Evolutionary conservation across 2,113 vertebrate genomes (phyloP), one percentile per base, ranked within the genome.

Genomic region (Cettia cetti): DNA sequence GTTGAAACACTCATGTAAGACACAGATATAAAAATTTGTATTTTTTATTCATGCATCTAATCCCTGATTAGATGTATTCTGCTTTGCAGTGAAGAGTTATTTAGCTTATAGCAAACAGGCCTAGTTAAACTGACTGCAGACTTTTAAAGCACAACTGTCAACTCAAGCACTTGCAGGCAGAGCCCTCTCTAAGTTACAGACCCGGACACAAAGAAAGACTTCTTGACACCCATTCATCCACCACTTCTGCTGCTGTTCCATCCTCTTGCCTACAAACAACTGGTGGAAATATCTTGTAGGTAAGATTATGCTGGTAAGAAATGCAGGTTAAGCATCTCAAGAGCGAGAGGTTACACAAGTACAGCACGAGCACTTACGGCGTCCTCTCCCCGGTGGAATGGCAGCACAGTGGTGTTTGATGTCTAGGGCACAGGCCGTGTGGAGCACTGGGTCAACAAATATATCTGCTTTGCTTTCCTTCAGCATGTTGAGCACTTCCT

Each of bases 381-480:
- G 98, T 45, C 99, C 99, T 70, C 98, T 98, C 70, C 99, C 99
- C 0, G 99, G 99, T 2, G 98, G 99, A 82, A 99, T 99, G 79
- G 99, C 99, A 14, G 99, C 99, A 93, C 99, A 99, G 92, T 99
- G 99, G 95, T 99, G 99, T 82, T 99, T 99, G 92, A 99, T 99
- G 97, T 99, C 99, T 20, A 99, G 98, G 40, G 99, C 99, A 81
- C 99, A 99, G 47, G 99, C 99, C 1, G 99, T 99, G 94, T 99
- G 99, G 39, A 99, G 99, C 75, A 99, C 99, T 0, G 99, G 99
- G 92, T 99, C 99, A 37, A 99, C 99, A 35, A 99, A 99, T 91
- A 99, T 99, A 95, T 99, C 99, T 2, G 99, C 99, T 94, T 99
- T 99, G 88, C 99, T 99, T 93, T 99, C 99, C 94, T 99, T 99